Evolutionary conservation across 1,140 invertebrate species (phyloP).

Genomic region (Conus betulinus): DNA sequence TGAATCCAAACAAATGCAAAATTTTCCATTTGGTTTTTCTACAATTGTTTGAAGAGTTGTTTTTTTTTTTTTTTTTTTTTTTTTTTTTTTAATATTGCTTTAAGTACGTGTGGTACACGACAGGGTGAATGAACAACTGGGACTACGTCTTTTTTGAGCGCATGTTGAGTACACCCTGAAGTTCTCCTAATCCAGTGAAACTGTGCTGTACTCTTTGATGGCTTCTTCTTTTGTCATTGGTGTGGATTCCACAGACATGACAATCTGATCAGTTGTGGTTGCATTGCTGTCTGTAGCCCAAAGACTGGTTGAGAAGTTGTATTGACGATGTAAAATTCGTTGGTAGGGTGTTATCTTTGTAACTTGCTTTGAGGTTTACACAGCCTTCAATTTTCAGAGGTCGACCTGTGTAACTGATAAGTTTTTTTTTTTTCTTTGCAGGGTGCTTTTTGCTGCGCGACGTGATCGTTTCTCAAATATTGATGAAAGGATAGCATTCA

Average conservation of each 20-base stretch:
- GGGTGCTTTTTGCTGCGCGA: background rate
- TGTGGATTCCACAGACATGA: background rate
- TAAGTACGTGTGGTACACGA: background rate
- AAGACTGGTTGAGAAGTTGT: background rate
- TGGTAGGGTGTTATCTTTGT: background rate
- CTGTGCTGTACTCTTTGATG: too few relatives aligned
- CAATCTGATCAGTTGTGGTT: background rate
- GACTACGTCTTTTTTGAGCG: background rate
- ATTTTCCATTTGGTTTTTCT: slow-evolving; percentile 11
- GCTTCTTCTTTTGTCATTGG: too few relatives aligned
- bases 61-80: too few relatives aligned
- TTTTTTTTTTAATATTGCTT: too few relatives aligned
- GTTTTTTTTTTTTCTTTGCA: background rate
- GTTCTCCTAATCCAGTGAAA: background rate
- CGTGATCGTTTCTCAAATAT: background rate
- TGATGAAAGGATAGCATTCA: background rate
- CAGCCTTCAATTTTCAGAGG: background rate
- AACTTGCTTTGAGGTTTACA: background rate
- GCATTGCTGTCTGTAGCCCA: background rate
- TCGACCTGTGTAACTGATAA: background rate
- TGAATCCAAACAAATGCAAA: slow-evolving; percentile 8
- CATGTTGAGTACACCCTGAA: background rate
- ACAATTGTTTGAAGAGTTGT: background rate
- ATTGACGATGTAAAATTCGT: background rate
- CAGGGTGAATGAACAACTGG: background rate